Evolutionary conservation across 2,888 invertebrate species (phyloP).

Genomic region (Dichetophora obliterata): DNA sequence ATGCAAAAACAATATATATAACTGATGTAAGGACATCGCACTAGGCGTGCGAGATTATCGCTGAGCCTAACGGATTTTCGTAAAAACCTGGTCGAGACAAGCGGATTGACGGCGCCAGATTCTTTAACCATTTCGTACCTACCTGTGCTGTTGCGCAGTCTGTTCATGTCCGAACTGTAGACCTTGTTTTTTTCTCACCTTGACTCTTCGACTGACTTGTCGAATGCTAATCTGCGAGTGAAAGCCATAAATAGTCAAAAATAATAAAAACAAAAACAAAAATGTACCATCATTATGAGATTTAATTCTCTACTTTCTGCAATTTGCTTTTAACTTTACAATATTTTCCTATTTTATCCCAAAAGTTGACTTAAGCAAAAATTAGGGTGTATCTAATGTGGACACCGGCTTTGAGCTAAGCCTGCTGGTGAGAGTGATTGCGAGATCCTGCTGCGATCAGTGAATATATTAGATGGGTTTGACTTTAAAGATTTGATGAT

Average conservation of each 20-base stretch:
- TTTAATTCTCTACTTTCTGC: constrained; percentile 1
- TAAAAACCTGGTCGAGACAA: background rate
- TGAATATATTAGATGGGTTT: background rate
- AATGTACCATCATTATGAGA: background rate
- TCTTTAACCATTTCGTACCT: background rate
- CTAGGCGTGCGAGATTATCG: background rate
- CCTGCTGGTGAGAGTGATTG: background rate
- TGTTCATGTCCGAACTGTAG: too few species aligned
- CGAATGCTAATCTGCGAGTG: constrained; percentile 5
- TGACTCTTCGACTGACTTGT: background rate
- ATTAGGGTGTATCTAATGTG: constrained; percentile 7
- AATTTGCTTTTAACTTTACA: background rate
- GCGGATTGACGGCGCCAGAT: constrained; percentile 5
- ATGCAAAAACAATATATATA: background rate
- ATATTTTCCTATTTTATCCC: background rate
- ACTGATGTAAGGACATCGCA: background rate
- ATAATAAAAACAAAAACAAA: background rate
- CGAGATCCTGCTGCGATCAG: background rate
- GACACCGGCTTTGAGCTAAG: background rate
- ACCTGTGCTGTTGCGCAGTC: background rate
- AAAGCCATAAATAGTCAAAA: background rate
- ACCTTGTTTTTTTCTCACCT: constrained; percentile 18
- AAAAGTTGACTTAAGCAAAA: constrained; percentile 15
- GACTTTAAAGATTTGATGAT: background rate
- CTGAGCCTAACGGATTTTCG: background rate